Evolutionary conservation across 2,888 invertebrate genomes (phyloP), one percentile per base, ranked within the genome.

Genomic region (Apoda limacodes): DNA sequence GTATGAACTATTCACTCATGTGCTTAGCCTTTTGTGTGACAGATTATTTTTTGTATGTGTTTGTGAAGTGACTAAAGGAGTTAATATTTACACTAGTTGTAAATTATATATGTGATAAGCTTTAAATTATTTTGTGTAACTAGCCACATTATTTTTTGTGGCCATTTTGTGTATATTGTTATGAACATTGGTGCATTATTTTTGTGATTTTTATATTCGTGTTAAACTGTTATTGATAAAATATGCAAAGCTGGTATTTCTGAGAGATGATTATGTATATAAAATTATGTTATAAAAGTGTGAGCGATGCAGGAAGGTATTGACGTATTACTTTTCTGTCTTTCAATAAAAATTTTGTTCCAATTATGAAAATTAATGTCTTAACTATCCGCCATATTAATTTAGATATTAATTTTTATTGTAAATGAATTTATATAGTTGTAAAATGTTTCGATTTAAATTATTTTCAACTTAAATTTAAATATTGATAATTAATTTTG

Each of bases 51-150:
- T 17, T 17, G 17, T 6, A 17, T 6, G 17, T 17, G 17, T 17
- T 17, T 7, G 17, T 17, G 17, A 17, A 17, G 17, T 17, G 17
- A 17, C 17, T 17, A 7, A 7, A 17, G n/a, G n/a, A n/a, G n/a
- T n/a, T n/a, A 43, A 55, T 52, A 56, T 57, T 58, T 61, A 62
- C 60, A 62, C 58, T 33, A 42, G 46, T 58, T 56, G 65, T 64
- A 60, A 59, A 55, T 60, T 52, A 52, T n/a, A n/a, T n/a, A n/a
- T 63, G 61, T 66, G 61, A 72, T 74, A 68, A 75, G 74, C 75
- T 75, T 76, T 78, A 80, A 78, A 74, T 75, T 75, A 72, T 76
- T 78, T 66, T 69, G 71, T 52, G 52, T 63, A 49, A 52, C 59
- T 45, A 50, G 52, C 55, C 50, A 50, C 38, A 48, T 44, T 43